Evolutionary conservation across 2,113 vertebrate genomes (phyloP).

Genomic region (Ammospiza caudacuta): DNA sequence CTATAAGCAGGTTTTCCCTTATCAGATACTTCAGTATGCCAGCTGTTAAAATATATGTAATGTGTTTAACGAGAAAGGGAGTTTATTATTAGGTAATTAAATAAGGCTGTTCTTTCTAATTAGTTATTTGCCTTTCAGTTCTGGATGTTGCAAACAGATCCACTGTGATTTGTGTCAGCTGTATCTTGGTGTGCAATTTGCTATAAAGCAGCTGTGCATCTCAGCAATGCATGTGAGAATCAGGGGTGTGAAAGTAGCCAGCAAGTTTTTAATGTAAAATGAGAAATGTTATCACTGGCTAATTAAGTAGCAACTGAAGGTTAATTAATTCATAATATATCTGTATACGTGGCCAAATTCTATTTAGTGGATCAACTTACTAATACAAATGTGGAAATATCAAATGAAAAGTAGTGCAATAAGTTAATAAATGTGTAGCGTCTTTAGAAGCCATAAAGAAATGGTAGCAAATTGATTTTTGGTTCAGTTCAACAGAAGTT

Average conservation of each 20-base stretch:
- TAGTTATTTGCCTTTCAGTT: slow-evolving; percentile 84
- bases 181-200: neutral
- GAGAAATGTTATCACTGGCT: neutral
- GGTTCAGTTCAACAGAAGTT: neutral
- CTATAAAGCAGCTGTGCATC: slow-evolving; percentile 30
- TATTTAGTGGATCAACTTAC: neutral
- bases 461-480: neutral
- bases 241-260: neutral
- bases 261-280: neutral
- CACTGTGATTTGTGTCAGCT: slow-evolving; percentile 40
- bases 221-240: neutral
- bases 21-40: slow-evolving; percentile 63
- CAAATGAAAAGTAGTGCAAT: slow-evolving; percentile 4
- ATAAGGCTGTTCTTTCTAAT: slow-evolving; percentile 78
- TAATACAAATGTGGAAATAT: slow-evolving; percentile 6
- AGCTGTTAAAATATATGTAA: slow-evolving; percentile 74
- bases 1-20: slow-evolving; percentile 56
- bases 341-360: neutral
- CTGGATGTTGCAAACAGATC: slow-evolving; percentile 58
- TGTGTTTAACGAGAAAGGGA: slow-evolving; percentile 81
- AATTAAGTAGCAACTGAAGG: slow-evolving; percentile 15
- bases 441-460: neutral
- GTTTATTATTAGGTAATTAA: slow-evolving; percentile 83
- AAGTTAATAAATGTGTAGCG: neutral
- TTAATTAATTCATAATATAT: neutral